These are phyloP conservation scores for Temnothorax ravouxi DNA, from an alignment of 2,888 invertebrate species.

Conservation along the genomic window DNA sequence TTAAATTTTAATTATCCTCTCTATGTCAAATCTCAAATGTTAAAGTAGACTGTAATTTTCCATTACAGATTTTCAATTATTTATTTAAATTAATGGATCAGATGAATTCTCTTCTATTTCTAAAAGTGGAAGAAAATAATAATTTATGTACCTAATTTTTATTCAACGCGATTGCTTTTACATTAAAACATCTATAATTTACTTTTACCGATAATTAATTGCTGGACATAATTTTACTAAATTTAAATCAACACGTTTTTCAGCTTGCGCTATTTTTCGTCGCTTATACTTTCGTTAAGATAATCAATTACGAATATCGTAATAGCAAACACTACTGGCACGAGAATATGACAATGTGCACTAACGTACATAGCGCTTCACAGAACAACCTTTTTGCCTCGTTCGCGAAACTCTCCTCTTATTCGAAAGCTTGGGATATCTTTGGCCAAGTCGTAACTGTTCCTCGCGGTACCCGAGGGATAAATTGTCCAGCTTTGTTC, in stretches of 20 bases:
- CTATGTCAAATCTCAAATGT: not conserved
- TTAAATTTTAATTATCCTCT: not conserved
- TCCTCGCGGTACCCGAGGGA: conserved; percentile 69
- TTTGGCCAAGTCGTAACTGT: conserved; percentile 62
- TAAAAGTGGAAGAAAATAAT: not conserved
- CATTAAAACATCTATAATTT: not conserved
- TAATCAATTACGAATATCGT: conserved; percentile 26
- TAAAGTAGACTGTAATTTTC: not conserved
- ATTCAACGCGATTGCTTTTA: not conserved
- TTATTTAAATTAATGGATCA: not conserved
- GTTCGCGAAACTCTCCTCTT: conserved; percentile 62
- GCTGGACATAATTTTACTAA: not conserved
- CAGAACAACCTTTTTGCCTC: conserved; percentile 63
- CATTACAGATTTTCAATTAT: not conserved
- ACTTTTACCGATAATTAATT: conserved; percentile 9
- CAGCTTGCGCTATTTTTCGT: not conserved
- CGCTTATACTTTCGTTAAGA: not conserved
- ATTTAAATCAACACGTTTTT: not conserved
- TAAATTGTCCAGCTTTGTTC: conserved; percentile 69
- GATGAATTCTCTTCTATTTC: not conserved
- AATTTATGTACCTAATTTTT: not conserved
- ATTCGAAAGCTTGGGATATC: conserved; percentile 58
- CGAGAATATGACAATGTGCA: not conserved
- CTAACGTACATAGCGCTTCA: conserved; percentile 29
- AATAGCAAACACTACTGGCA: conserved; percentile 21